phyloP scores from a whole-genome alignment of 2,113 vertebrate species.

The Tachuris rubrigastra region DNA sequence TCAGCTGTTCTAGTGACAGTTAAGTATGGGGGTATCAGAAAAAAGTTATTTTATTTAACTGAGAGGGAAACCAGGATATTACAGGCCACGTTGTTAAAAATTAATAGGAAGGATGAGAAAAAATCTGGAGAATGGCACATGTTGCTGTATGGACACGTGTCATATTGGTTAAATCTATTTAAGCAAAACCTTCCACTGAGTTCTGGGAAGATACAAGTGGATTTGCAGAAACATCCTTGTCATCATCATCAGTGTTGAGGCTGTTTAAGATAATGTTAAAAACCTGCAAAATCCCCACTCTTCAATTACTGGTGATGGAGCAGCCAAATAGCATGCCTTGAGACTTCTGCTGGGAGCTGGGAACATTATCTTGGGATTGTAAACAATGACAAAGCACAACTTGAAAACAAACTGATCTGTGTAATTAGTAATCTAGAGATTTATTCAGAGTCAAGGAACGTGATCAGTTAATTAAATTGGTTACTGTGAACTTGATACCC shows the following conservation, averaged over 20 bases:
- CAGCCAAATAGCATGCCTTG: background rate
- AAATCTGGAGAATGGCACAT: background rate
- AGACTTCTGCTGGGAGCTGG: background rate
- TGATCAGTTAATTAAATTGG: background rate
- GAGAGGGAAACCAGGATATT: background rate
- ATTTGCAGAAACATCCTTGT: background rate
- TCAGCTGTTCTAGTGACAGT: background rate
- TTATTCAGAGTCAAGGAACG: background rate
- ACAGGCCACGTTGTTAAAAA: background rate
- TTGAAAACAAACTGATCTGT: background rate
- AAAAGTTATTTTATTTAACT: background rate
- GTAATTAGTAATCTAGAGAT: slow-evolving; percentile 1
- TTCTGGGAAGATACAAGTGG: background rate
- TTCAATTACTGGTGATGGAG: background rate
- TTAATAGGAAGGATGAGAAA: background rate
- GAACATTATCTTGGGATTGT: background rate
- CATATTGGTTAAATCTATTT: background rate
- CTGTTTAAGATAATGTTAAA: background rate
- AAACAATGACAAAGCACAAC: background rate
- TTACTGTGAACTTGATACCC: background rate
- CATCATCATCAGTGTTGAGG: background rate
- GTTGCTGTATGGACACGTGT: background rate
- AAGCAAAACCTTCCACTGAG: background rate
- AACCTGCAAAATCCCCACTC: background rate
- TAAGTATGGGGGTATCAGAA: background rate